Evolutionary conservation across 2,113 vertebrate species (phyloP).

Genomic region (Nibea albiflora): DNA sequence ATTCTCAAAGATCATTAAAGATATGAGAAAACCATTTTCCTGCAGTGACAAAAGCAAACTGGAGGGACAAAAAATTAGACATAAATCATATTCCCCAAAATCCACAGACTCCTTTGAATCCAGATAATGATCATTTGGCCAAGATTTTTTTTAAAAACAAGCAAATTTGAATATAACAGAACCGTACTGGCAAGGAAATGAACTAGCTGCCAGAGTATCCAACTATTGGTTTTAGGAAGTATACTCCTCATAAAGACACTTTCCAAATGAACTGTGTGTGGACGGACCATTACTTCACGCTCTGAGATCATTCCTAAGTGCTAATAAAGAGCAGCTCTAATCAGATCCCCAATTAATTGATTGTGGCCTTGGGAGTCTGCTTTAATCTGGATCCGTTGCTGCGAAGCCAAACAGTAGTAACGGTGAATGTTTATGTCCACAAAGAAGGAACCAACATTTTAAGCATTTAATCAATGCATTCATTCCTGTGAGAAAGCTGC

Average conservation of each 20-base stretch:
- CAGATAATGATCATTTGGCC: constrained; percentile 2
- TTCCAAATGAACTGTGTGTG: constrained; percentile 20
- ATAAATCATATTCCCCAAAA: not conserved
- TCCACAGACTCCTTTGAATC: not conserved
- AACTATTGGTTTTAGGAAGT: not conserved
- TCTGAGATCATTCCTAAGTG: constrained; percentile 37
- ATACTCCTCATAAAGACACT: constrained; percentile 4
- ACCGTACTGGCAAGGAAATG: not conserved
- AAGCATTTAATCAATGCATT: not conserved
- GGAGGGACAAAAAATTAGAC: not conserved
- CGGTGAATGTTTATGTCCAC: not conserved
- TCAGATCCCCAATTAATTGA: constrained; percentile 56
- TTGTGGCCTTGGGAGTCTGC: constrained; percentile 20
- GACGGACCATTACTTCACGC: constrained; percentile 37
- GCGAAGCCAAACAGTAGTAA: not conserved
- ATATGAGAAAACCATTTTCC: not conserved
- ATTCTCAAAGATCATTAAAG: not conserved
- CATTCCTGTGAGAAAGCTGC: not conserved
- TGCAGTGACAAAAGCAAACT: not conserved
- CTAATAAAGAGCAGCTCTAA: constrained; percentile 57
- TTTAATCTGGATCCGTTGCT: not conserved
- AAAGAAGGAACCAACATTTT: not conserved
- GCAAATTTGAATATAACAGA: not conserved
- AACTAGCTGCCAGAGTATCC: not conserved
- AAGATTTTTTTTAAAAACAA: constrained; percentile 4